Evolutionary conservation across 1,140 invertebrate species (phyloP).

Genomic region (Lepidurus arcticus): DNA sequence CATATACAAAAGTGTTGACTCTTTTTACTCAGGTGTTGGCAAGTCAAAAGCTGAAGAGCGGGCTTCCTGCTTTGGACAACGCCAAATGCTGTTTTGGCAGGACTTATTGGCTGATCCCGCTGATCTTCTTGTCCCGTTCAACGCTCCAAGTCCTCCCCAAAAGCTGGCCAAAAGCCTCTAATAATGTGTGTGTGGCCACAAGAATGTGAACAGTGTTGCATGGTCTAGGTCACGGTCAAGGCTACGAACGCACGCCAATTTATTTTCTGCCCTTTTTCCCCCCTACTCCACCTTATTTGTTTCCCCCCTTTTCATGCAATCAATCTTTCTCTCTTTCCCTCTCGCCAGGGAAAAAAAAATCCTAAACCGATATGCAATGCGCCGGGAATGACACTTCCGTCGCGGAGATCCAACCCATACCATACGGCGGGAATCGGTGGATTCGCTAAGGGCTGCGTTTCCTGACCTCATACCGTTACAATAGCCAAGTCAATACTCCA

Average conservation of each 20-base stretch:
- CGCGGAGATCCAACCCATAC: too few species aligned
- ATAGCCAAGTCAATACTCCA: too few species aligned
- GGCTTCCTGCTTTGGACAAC: neutral
- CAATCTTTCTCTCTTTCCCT: neutral
- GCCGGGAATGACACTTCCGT: too few species aligned
- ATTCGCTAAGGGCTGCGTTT: too few species aligned
- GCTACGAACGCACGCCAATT: conserved; percentile 17
- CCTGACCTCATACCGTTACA: too few species aligned
- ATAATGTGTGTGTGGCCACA: neutral
- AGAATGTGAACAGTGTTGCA: neutral
- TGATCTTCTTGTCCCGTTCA: neutral
- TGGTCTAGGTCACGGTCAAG: conserved; percentile 17
- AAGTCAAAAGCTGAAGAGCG: neutral
- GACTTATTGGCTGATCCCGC: conserved; percentile 6
- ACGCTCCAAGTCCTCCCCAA: neutral
- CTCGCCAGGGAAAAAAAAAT: neutral
- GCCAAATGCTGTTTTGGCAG: conserved; percentile 9
- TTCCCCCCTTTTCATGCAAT: neutral
- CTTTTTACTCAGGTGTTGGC: conserved; percentile 2
- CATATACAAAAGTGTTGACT: neutral
- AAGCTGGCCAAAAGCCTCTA: neutral
- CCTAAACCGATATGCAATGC: too few species aligned
- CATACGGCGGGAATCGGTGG: too few species aligned
- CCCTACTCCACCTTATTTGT: neutral
- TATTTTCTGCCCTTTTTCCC: neutral